Conservation (phyloP, 2,888 invertebrate genomes). For the Adineta ricciae region DNA sequence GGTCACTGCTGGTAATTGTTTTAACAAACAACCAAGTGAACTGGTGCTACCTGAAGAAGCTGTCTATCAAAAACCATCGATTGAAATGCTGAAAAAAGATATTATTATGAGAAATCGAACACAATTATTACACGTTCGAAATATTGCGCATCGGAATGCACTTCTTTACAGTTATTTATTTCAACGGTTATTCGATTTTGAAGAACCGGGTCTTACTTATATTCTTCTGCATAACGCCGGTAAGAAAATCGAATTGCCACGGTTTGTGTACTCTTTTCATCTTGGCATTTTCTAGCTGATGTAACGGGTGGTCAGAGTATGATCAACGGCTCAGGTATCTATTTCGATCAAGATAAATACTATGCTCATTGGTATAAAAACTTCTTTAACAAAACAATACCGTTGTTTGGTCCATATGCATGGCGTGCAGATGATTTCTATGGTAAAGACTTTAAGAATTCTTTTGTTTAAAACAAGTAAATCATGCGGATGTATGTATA, state of each 20-base stretch:
- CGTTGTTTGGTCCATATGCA: constrained; percentile 82
- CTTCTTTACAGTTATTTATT: constrained; percentile 65
- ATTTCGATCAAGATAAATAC: constrained; percentile 29
- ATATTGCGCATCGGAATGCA: constrained; percentile 83
- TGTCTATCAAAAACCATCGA: constrained; percentile 80
- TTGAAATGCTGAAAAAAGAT: constrained; percentile 73
- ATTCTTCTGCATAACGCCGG: constrained; percentile 65
- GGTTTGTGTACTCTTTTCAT: too few species aligned
- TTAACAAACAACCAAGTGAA: constrained; percentile 62
- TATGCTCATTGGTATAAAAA: constrained; percentile 81
- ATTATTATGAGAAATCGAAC: constrained; percentile 88
- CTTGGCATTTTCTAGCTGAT: constrained; percentile 67
- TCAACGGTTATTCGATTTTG: constrained; percentile 41
- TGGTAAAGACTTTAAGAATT: too few species aligned
- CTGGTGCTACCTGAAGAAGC: constrained; percentile 30
- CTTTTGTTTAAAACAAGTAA: neutral
- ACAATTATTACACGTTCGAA: constrained; percentile 78
- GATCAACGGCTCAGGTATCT: constrained; percentile 50
- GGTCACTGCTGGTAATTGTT: constrained; percentile 76
- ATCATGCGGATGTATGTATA: neutral
- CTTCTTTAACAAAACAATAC: constrained; percentile 83
- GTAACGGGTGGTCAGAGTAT: constrained; percentile 80
- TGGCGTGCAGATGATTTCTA: constrained; percentile 54
- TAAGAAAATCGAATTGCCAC: neutral
- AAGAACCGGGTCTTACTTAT: constrained; percentile 93